Base-by-base conservation (phyloP, 2,888 invertebrate species). In the Megamerina dolium region DNA sequence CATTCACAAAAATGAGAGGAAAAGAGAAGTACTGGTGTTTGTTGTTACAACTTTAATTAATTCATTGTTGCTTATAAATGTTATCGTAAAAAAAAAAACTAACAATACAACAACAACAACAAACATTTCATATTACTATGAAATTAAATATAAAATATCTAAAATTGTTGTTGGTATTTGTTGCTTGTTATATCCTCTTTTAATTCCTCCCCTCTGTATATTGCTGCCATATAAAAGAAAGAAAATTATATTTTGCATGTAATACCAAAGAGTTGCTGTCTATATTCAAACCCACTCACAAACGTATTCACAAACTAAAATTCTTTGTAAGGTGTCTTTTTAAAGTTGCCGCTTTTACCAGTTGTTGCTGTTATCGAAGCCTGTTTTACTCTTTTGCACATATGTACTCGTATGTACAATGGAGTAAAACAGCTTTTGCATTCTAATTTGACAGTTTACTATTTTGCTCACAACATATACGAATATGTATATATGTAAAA, bases 401-500 rank as follows among this genome's bases (percentile, higher is more conserved):
- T 52, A 51, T 58, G 56, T 51, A 3, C 13, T 27, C 13, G 27
- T 5, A n/a, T 23, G 8, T 27, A 13, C 27, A 10, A 26, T 32
- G 40, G 34, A 54, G 55, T 50, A 53, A 57, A n/a, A 63, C 62
- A 63, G 58, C 56, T 63, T 59, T 62, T 64, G 62, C 64, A 63
- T 63, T 64, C 65, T 63, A 63, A 63, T 63, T 64, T 63, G 62
- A 64, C 62, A 57, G 63, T 60, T 45, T 43, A 48, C 37, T 37
- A n/a, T n/a, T n/a, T n/a, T n/a, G n/a, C n/a, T n/a, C n/a, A n/a
- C n/a, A n/a, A n/a, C n/a, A n/a, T n/a, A n/a, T n/a, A n/a, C n/a
- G n/a, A n/a, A n/a, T n/a, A n/a, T n/a, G n/a, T n/a, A n/a, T n/a
- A n/a, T n/a, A n/a, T n/a, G n/a, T n/a, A n/a, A n/a, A n/a, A n/a